Conservation (phyloP, 2,797 vertebrate species). For the Pipistrellus nathusii region DNA sequence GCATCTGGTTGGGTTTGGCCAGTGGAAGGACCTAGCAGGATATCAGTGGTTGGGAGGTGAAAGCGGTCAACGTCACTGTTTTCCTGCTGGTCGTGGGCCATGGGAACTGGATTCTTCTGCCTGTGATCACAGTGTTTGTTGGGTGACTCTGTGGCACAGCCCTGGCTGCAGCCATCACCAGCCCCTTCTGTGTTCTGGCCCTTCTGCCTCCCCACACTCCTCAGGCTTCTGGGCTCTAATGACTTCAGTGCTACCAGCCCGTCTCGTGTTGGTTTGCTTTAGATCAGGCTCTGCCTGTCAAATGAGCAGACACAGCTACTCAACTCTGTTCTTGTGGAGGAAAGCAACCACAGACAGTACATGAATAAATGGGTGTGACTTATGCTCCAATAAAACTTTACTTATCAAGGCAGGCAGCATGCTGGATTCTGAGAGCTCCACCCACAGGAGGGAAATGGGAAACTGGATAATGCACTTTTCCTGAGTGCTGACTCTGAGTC, state of each 20-base stretch:
- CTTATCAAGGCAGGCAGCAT: not conserved
- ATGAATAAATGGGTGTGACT: not conserved
- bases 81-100: not conserved
- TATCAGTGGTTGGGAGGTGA: not conserved
- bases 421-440: not conserved
- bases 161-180: not conserved
- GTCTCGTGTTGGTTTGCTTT: not conserved
- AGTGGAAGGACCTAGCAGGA: not conserved
- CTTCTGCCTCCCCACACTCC: not conserved
- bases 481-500: not conserved
- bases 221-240: not conserved
- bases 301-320: not conserved
- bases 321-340: accelerated
- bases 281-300: not conserved
- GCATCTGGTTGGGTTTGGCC: not conserved
- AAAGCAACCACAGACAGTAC: not conserved
- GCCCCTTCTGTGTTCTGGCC: not conserved
- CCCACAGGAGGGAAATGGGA: not conserved
- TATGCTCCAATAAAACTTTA: not conserved
- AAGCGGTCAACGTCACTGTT: not conserved
- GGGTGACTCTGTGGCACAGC: not conserved
- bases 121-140: not conserved
- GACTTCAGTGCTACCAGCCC: not conserved
- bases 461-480: not conserved
- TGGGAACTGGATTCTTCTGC: not conserved